Evolutionary conservation across 2,113 vertebrate genomes (phyloP).

Genomic region (Orientallactaga bullata): DNA sequence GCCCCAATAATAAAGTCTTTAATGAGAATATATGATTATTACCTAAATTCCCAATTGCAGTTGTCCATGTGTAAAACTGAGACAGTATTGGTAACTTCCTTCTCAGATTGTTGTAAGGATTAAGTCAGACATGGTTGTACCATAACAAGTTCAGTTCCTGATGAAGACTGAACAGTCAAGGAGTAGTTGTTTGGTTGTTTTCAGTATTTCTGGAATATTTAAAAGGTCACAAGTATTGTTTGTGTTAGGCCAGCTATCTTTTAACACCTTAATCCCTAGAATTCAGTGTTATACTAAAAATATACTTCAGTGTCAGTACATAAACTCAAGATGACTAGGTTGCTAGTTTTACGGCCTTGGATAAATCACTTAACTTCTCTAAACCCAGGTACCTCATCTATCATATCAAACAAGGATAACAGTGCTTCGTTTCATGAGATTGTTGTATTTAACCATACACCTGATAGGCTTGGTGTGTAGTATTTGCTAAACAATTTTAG

Average conservation of each 20-base stretch:
- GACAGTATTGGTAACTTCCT: neutral
- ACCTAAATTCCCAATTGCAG: neutral
- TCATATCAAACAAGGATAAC: neutral
- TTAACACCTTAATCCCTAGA: neutral
- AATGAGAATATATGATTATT: neutral
- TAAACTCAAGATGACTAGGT: neutral
- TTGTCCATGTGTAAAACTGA: neutral
- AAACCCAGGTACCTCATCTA: neutral
- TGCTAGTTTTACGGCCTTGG: neutral
- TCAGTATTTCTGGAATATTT: constrained; percentile 31
- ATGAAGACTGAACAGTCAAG: neutral
- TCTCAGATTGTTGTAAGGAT: neutral
- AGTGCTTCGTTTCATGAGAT: neutral
- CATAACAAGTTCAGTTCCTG: neutral
- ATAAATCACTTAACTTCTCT: neutral
- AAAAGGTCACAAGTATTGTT: neutral
- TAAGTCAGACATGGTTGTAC: neutral
- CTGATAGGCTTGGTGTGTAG: neutral
- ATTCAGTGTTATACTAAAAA: constrained; percentile 1
- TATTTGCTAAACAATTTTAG: constrained; percentile 25
- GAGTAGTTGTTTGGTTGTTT: neutral
- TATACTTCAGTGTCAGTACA: neutral
- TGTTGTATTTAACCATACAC: neutral
- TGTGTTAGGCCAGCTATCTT: neutral
- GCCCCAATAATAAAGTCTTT: constrained; percentile 8